Evolutionary conservation across 2,113 vertebrate genomes (phyloP), one percentile per base, ranked within the genome.

Genomic region (Blennius ocellaris): DNA sequence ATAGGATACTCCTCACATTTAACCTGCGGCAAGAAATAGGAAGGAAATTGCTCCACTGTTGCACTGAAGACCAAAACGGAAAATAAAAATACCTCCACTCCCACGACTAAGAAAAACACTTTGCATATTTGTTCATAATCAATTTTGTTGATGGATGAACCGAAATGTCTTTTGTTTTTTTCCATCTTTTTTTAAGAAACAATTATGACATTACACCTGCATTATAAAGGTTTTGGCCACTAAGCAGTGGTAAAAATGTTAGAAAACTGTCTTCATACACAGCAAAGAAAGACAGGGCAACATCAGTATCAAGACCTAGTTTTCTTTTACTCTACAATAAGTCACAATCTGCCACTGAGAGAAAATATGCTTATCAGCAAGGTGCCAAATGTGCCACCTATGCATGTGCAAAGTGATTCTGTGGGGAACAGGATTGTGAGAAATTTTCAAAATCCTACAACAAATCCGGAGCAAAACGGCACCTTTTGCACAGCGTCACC

Each of bases 1-100:
- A 90, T 88, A 43, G 65, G 61, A 50, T 10, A 71, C 64, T 17
- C 55, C 78, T 82, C 66, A 63, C 48, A 72, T 82, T 73, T 72
- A 80, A 82, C 86, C 86, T 69, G 54, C 57, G 60, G 80, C 75
- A 21, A 69, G 76, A 77, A 71, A 36, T 17, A 57, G 8, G 16
- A 40, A 64, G 62, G 65, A 73, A 82, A 76, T 55, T 51, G 43
- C 61, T 84, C 40, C 54, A 61, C 40, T 14, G 52, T 64, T 71
- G 69, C 51, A 73, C 53, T 38, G 16, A 50, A 50, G 56, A 63
- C 64, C 75, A 69, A 17, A 71, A 40, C 15, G 37, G 10, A 74
- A 68, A 75, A 69, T 40, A 73, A 56, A 87, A 80, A 60, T 40
- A 7, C 49, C 54, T 30, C 21, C 21, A 30, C 21, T 30, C 45